phyloP scores from a whole-genome alignment of 1,140 invertebrate genomes.

The Nymphalis io region DNA sequence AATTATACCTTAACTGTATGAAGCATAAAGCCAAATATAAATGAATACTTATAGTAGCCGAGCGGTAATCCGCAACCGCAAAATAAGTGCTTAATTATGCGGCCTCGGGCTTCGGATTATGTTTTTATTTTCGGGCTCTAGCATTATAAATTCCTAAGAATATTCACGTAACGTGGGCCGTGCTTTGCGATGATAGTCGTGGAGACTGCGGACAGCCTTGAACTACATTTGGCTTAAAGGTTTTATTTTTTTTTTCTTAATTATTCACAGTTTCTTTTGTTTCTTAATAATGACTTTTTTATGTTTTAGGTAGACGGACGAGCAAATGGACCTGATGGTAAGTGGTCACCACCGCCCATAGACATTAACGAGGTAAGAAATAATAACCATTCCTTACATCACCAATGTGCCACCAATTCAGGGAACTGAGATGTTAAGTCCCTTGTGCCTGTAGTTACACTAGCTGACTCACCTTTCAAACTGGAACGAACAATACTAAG shows the following conservation, averaged over 20 bases:
- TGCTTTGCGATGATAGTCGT: slow-evolving; percentile 1
- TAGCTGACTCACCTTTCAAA: too few relatives aligned
- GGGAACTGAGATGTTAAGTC: too few relatives aligned
- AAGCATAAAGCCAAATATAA: not conserved
- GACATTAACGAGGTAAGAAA: too few relatives aligned
- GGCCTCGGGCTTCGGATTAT: slow-evolving; percentile 49
- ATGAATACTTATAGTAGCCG: slow-evolving; percentile 13
- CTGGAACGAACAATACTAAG: too few relatives aligned
- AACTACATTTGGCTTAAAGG: not conserved
- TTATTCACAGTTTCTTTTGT: too few relatives aligned
- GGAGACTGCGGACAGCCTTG: slow-evolving; percentile 1
- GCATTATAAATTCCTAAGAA: slow-evolving; percentile 58
- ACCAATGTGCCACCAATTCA: too few relatives aligned
- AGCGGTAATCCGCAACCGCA: slow-evolving; percentile 44
- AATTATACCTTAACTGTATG: not conserved
- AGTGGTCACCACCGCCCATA: too few relatives aligned
- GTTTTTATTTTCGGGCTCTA: slow-evolving; percentile 56
- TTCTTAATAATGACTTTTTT: too few relatives aligned
- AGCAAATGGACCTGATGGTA: too few relatives aligned
- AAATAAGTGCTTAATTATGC: slow-evolving; percentile 63
- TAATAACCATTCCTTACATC: too few relatives aligned
- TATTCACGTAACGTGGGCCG: slow-evolving; percentile 35
- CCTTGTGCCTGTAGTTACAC: too few relatives aligned
- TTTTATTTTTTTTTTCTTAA: not conserved
- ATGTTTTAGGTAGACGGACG: too few relatives aligned